These are phyloP conservation scores for Nothocercus nigrocapillus DNA, from an alignment of 2,113 vertebrate species.

Conservation along the genomic window DNA sequence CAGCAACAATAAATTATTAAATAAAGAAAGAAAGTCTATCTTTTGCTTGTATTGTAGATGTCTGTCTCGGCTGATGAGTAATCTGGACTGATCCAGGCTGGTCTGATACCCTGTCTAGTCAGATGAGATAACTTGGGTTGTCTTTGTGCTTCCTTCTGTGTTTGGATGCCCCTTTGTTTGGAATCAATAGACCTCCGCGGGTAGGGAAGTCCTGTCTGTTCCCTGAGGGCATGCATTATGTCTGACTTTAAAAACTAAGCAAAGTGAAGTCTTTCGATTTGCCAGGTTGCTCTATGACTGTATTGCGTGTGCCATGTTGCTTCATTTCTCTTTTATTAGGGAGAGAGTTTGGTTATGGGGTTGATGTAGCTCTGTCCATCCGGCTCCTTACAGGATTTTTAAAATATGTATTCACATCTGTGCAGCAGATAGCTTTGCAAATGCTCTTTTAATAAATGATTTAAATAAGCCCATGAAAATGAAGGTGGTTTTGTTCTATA, in stretches of 20 bases:
- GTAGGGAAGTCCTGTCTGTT: neutral
- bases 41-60: neutral
- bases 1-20: neutral
- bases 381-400: neutral
- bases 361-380: neutral
- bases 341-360: neutral
- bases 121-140: conserved; percentile 24
- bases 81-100: neutral
- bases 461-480: neutral
- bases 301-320: neutral
- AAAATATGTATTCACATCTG: neutral
- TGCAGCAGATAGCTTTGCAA: neutral
- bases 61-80: neutral
- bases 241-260: neutral
- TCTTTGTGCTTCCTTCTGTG: conserved; percentile 10
- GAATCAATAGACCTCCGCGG: neutral
- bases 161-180: conserved; percentile 22
- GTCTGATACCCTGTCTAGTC: conserved; percentile 16
- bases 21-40: neutral
- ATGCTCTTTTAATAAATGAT: neutral
- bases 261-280: neutral
- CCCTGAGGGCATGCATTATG: neutral
- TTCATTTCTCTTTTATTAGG: neutral
- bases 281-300: neutral
- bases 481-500: neutral